Base-by-base conservation (phyloP, 2,797 vertebrate species). In the Octomys mimax region DNA sequence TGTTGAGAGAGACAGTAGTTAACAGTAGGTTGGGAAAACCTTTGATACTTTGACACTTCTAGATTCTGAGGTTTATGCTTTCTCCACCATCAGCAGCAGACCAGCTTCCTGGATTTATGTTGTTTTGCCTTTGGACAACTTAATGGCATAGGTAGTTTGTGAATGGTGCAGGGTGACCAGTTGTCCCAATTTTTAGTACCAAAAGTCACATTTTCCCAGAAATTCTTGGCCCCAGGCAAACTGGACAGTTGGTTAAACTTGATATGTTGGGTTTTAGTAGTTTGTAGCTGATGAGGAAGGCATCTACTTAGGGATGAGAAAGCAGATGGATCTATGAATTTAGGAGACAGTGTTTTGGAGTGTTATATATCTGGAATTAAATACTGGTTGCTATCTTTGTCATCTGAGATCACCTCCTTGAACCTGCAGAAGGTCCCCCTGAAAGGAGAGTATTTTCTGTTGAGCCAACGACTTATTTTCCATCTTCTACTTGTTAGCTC, bases 171-270 rank as follows among this genome's bases (percentile, higher is more conserved):
- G 39, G 82, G 42, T 92, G 82, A 90, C 49, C 73, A 73, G 11
- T 46, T 94, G n/a, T 88, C 59, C 68, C 71, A 78, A 4, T 75
- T 95, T 95, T 92, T 93, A 82, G n/a, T 59, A 59, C 59, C 52
- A 16, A 46, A 71, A 70, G 7, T 81, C 10, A 78, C n/a, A 12
- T 91, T 42, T 89, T 91, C 66, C 24, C 64, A 75, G 92, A 96
- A 86, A 84, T 24, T 13, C 19, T 54, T 80, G 87, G 71, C 90
- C n/a, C 12, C 42, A 57, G 81, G 66, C 49, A 81, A 88, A 95
- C 19, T 73, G 79, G 68, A 57, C 16, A 71, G 36, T 78, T 95
- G 57, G 18, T 59, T 89, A 85, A 46, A 26, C 64, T 73, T 59
- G 14, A 31, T 71, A 92, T 79, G 49, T 39, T 66, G 62, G 75